Conservation (phyloP, 2,797 vertebrate species). For the Myripristis jacobus region DNA sequence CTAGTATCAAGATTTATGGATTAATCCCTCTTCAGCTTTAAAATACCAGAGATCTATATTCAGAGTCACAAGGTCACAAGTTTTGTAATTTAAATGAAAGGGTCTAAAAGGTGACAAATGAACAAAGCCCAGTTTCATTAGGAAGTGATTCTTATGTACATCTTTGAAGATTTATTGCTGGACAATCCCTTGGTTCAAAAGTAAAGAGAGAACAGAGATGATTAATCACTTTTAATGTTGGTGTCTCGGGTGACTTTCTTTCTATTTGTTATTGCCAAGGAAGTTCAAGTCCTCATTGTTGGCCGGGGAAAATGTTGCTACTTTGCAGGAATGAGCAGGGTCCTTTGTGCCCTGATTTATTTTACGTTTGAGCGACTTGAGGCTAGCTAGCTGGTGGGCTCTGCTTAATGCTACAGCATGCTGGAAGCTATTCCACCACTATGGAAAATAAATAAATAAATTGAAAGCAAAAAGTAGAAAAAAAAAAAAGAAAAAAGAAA, state of each 20-base stretch:
- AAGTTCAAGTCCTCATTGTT: slow-evolving; percentile 88
- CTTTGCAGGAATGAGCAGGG: slow-evolving; percentile 89
- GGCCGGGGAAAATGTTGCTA: slow-evolving; percentile 91
- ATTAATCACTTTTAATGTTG: slow-evolving; percentile 99
- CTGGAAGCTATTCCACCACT: slow-evolving; percentile 84
- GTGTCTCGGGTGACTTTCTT: slow-evolving; percentile 96
- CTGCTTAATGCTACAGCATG: slow-evolving; percentile 86
- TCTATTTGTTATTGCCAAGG: slow-evolving; percentile 98
- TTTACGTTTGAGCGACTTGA: slow-evolving; percentile 85
- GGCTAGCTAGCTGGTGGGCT: slow-evolving; percentile 87
- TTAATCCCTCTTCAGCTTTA: slow-evolving; percentile 85
- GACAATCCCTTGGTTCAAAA: slow-evolving; percentile 92
- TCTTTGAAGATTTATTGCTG: slow-evolving; percentile 98
- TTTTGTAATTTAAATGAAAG: slow-evolving; percentile 92
- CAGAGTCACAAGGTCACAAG: slow-evolving; percentile 87
- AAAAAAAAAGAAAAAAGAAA: slow-evolving; percentile 64
- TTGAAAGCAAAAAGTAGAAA: slow-evolving; percentile 70
- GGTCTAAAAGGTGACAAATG: slow-evolving; percentile 92
- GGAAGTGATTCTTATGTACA: slow-evolving; percentile 96
- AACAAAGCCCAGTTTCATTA: slow-evolving; percentile 93
- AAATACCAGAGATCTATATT: slow-evolving; percentile 89
- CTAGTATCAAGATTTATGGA: slow-evolving; percentile 88
- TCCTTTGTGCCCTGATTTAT: slow-evolving; percentile 94
- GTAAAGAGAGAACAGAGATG: slow-evolving; percentile 91
- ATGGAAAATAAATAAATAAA: slow-evolving; percentile 79